Conservation (phyloP, 2,888 invertebrate genomes). For the Cremastinae sp. region DNA sequence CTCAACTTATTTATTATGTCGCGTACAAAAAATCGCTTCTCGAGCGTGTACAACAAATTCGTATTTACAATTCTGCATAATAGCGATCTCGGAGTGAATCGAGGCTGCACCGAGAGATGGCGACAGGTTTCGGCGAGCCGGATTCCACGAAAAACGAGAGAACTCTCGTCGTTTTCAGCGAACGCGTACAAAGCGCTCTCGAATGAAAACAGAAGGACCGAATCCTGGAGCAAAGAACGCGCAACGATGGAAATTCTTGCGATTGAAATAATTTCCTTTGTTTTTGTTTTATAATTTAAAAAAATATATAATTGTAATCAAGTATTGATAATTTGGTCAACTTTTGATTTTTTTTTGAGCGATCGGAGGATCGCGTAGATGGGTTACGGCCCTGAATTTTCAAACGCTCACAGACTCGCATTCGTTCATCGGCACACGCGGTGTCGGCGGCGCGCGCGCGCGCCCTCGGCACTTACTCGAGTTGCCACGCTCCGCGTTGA, state of each 20-base stretch:
- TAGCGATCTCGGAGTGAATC: not conserved
- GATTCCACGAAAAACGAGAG: constrained; percentile 32
- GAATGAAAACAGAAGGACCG: not conserved
- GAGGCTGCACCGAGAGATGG: constrained; percentile 47
- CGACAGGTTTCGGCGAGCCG: constrained; percentile 42
- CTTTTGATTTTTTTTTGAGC: not conserved
- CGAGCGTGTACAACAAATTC: not conserved
- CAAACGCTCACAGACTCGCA: constrained; percentile 40
- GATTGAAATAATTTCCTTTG: no score
- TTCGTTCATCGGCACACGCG: constrained; percentile 45
- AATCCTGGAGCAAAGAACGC: no score
- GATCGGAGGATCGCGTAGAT: not conserved
- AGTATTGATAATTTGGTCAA: not conserved
- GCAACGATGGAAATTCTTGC: no score
- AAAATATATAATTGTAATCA: not conserved
- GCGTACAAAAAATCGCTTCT: not conserved
- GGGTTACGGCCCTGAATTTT: constrained; percentile 45
- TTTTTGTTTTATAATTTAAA: no score
- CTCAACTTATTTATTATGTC: no score
- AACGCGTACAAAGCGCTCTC: constrained; percentile 12
- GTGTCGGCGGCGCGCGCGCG: constrained; percentile 43
- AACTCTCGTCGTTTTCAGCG: constrained; percentile 1
- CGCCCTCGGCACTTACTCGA: constrained; percentile 30
- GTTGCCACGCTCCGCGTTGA: constrained; percentile 41
- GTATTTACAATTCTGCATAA: not conserved